Percentiles rank a stretch among this genome's conserved stretches.
Evolutionary conservation across 92 coral and sea anemone species (phyloP).

Genomic region (Galaxea fascicularis): DNA sequence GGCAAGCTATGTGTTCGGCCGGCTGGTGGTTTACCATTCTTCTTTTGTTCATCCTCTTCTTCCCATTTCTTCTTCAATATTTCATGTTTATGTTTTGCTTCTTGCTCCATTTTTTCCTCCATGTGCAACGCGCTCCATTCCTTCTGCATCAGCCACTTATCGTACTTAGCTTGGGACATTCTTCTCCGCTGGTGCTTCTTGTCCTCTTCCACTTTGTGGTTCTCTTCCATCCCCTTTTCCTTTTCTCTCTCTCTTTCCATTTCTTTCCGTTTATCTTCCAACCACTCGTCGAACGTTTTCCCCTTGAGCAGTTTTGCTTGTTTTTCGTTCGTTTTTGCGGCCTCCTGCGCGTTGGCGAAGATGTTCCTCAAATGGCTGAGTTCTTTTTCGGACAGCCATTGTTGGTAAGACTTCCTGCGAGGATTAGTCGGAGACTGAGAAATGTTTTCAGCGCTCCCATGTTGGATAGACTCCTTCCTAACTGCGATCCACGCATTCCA

Average conservation of each 20-base stretch:
- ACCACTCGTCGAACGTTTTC: conserved; percentile 94
- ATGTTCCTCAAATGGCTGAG: conserved; percentile 69
- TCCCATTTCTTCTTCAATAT: conserved; percentile 88
- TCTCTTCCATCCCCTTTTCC: conserved; percentile 72
- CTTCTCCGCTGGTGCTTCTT: conserved; percentile 71
- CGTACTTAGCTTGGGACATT: conserved; percentile 87
- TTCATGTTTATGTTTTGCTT: conserved; percentile 76
- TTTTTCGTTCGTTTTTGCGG: conserved; percentile 74
- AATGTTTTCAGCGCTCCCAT: conserved; percentile 50
- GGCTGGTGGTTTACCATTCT: conserved; percentile 59
- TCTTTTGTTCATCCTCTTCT: conserved; percentile 84
- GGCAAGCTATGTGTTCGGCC: conserved; percentile 76
- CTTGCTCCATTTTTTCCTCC: conserved; percentile 82
- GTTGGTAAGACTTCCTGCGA: conserved; percentile 85
- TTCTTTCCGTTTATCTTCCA: conserved; percentile 84
- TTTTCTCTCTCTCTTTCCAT: conserved; percentile 73
- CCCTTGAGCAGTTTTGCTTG: conserved; percentile 73
- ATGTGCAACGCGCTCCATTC: conserved; percentile 78
- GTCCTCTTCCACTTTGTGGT: conserved; percentile 64
- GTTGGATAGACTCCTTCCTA: conserved; percentile 69
- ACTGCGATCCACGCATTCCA: conserved; percentile 95
- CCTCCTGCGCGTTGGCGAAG: conserved; percentile 75
- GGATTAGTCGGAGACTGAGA: conserved; percentile 12
- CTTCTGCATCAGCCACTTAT: conserved; percentile 94
- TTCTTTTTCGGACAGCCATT: conserved; percentile 93